Percentiles rank a stretch among this genome's conserved stretches.
phyloP scores from a whole-genome alignment of 2,888 invertebrate genomes.

The Cheiracanthium punctorium region DNA sequence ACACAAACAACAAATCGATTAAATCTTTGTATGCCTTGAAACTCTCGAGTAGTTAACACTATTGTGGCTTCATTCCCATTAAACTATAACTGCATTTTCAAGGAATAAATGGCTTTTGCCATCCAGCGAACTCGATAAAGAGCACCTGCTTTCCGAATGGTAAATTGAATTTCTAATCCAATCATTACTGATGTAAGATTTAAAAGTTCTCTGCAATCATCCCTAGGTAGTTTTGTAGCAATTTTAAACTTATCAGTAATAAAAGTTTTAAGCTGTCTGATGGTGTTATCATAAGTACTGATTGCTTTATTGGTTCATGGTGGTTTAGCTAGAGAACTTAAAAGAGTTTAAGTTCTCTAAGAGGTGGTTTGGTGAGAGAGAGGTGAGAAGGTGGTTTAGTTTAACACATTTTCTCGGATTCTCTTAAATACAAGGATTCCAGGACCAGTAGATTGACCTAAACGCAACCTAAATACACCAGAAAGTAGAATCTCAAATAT shows the following conservation, averaged over 20 bases:
- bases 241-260: not conserved
- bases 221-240: slow-evolving; percentile 1
- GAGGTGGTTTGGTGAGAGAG: no score
- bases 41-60: no score
- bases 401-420: slow-evolving; percentile 3
- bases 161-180: slow-evolving; percentile 3
- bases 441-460: slow-evolving; percentile 5
- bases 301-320: slow-evolving; percentile 23
- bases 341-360: no score
- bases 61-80: not conserved
- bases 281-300: slow-evolving; percentile 11
- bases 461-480: not conserved
- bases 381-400: slow-evolving; percentile 1
- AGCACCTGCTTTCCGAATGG: no score
- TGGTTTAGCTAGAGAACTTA: no score
- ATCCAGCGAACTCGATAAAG: not conserved
- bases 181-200: not conserved
- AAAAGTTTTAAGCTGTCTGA: slow-evolving; percentile 11
- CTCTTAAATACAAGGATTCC: slow-evolving; percentile 9
- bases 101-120: not conserved
- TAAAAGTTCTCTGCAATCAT: slow-evolving; percentile 3
- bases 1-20: no score
- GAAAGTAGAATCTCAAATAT: slow-evolving; percentile 15
- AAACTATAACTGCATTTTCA: not conserved
- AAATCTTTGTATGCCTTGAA: no score